These are phyloP conservation scores for Larimichthys polyactis DNA, from an alignment of 2,113 vertebrate genomes.

Conservation along the genomic window DNA sequence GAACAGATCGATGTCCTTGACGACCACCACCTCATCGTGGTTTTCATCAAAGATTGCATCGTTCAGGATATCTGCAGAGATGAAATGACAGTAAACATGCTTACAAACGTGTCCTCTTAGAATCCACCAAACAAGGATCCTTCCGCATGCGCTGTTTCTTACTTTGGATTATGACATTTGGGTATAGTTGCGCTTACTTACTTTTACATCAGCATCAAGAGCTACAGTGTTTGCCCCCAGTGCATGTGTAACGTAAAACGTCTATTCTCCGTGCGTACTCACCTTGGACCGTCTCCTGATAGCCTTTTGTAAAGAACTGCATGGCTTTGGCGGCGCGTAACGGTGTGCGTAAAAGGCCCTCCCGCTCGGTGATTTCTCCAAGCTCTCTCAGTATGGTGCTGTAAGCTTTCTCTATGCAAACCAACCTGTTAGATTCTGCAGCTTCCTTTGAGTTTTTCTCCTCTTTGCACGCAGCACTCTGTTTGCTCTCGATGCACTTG, in stretches of 20 bases:
- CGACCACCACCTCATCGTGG: slow-evolving; percentile 73
- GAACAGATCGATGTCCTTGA: slow-evolving; percentile 75
- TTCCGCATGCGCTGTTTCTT: neutral
- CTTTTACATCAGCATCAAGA: neutral
- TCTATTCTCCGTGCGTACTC: neutral
- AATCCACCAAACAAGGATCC: neutral
- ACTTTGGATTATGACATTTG: neutral
- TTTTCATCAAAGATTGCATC: slow-evolving; percentile 76
- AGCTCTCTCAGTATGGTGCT: slow-evolving; percentile 68
- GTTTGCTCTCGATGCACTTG: neutral
- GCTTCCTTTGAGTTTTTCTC: neutral
- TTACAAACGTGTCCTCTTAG: no score
- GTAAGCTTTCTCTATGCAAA: slow-evolving; percentile 62
- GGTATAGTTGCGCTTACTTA: neutral
- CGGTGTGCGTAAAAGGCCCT: slow-evolving; percentile 74
- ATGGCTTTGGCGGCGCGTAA: slow-evolving; percentile 78
- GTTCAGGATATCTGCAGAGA: slow-evolving; percentile 67
- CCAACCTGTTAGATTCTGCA: neutral
- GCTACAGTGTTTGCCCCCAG: neutral
- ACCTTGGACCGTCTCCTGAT: slow-evolving; percentile 70
- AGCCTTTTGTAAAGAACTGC: slow-evolving; percentile 80
- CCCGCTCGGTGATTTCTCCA: slow-evolving; percentile 67
- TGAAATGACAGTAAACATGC: neutral
- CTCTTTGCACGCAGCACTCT: neutral
- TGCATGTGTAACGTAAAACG: neutral